Evolutionary conservation across 2,888 invertebrate genomes (phyloP).

Genomic region (Habroteleia sp.): DNA sequence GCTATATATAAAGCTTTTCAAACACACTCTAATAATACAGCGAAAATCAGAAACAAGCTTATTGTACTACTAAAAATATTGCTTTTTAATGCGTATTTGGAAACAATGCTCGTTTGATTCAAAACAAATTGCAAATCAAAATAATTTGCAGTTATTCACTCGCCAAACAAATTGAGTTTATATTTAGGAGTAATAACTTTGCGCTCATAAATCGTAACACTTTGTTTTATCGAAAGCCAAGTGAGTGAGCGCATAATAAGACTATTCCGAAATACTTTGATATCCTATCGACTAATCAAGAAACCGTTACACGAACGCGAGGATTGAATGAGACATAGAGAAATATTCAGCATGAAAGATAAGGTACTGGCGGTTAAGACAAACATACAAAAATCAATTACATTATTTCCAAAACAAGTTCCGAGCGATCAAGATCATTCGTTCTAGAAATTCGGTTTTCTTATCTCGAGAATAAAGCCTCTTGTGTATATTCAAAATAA

Average conservation of each 20-base stretch:
- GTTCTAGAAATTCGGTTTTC: no score
- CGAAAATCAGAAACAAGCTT: constrained; percentile 29
- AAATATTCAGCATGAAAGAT: constrained; percentile 28
- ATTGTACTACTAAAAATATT: constrained; percentile 29
- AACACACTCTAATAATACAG: constrained; percentile 6
- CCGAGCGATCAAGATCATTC: no score
- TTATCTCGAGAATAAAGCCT: no score
- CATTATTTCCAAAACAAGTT: no score
- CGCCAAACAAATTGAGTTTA: constrained; percentile 1
- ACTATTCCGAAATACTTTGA: constrained; percentile 31
- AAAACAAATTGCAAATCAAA: constrained; percentile 36
- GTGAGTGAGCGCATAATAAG: no score
- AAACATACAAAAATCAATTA: constrained; percentile 3
- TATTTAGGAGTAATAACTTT: constrained; percentile 7
- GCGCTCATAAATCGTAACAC: constrained; percentile 1
- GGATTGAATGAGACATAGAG: constrained; percentile 10
- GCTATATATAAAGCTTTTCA: no score
- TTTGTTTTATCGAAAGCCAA: constrained; percentile 33
- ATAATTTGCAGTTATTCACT: constrained; percentile 11
- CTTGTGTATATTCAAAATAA: no score
- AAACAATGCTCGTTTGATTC: constrained; percentile 31
- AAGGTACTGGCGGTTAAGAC: constrained; percentile 8
- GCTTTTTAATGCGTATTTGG: constrained; percentile 40
- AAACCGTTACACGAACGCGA: constrained; percentile 36
- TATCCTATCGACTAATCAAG: constrained; percentile 28